These are phyloP conservation scores for Lepilemur ruficaudatus DNA, from an alignment of 2,797 vertebrate species.

Conservation along the genomic window DNA sequence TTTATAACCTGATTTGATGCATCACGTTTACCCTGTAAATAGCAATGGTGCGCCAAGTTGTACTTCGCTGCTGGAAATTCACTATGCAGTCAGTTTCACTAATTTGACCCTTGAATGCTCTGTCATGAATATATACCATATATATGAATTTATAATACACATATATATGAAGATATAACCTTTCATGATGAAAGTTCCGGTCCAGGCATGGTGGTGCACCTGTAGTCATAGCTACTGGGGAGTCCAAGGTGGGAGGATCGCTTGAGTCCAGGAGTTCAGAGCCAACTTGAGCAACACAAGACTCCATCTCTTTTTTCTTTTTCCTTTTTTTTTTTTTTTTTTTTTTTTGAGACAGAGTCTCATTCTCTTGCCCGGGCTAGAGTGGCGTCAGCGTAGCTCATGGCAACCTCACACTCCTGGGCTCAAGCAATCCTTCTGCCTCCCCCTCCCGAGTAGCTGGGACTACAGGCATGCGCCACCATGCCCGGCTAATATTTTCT, in stretches of 20 bases:
- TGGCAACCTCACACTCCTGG: too few relatives aligned
- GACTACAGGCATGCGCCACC: too few relatives aligned
- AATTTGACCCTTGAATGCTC: not conserved
- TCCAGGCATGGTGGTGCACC: not conserved
- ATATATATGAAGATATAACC: not conserved
- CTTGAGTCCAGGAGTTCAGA: not conserved
- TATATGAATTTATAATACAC: too few relatives aligned
- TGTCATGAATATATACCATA: not conserved
- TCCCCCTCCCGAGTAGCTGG: too few relatives aligned
- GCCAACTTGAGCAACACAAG: not conserved
- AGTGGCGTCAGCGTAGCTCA: too few relatives aligned
- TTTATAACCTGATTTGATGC: not conserved
- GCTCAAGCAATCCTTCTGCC: too few relatives aligned
- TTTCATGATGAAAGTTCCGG: not conserved
- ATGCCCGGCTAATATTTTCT: too few relatives aligned
- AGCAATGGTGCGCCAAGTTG: too few relatives aligned
- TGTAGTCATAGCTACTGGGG: not conserved
- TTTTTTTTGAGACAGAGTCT: too few relatives aligned
- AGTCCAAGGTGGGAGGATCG: not conserved
- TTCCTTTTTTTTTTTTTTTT: too few relatives aligned
- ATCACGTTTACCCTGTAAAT: fast-evolving
- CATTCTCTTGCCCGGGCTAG: too few relatives aligned
- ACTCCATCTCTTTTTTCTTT: too few relatives aligned
- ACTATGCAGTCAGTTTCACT: not conserved
- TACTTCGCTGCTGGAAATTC: not conserved